These are phyloP conservation scores for Linnaemya vulpina DNA, from an alignment of 2,888 invertebrate genomes.

Conservation along the genomic window DNA sequence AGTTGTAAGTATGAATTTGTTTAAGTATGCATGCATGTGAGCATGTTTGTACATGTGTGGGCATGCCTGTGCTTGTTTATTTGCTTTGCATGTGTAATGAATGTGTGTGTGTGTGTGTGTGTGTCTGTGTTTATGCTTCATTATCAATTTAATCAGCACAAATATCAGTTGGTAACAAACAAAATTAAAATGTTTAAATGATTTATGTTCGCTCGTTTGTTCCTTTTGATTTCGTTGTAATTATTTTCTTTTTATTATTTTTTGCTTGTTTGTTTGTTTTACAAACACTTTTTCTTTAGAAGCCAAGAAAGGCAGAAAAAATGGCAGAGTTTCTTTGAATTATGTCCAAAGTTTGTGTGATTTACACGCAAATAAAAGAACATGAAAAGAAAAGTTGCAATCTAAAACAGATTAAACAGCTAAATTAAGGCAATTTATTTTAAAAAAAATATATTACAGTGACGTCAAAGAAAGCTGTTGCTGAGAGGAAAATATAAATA, in stretches of 20 bases:
- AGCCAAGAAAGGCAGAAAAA: neutral
- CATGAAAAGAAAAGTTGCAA: constrained; percentile 36
- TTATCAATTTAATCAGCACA: constrained; percentile 68
- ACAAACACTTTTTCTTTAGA: too few species aligned
- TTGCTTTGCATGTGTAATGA: neutral
- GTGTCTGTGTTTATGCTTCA: constrained; percentile 65
- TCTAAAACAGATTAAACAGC: constrained; percentile 59
- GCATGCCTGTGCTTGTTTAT: constrained; percentile 2
- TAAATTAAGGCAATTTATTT: constrained; percentile 63
- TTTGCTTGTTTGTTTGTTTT: constrained; percentile 17
- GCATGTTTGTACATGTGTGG: neutral
- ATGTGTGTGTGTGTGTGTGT: constrained; percentile 31
- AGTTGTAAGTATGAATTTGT: constrained; percentile 1
- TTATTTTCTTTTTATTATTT: neutral
- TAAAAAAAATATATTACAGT: constrained; percentile 35
- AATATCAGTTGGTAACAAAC: constrained; percentile 40
- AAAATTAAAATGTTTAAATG: constrained; percentile 41
- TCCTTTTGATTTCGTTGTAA: neutral
- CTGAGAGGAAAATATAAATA: too few species aligned
- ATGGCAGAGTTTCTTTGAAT: constrained; percentile 51
- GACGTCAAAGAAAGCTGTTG: neutral
- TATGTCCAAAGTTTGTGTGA: constrained; percentile 64
- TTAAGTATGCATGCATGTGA: neutral
- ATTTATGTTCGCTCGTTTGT: constrained; percentile 56
- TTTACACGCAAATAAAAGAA: constrained; percentile 12